Percentiles rank a stretch among this genome's conserved stretches.
Evolutionary conservation across 2,113 vertebrate genomes (phyloP).

Genomic region (Empidonax alnorum): DNA sequence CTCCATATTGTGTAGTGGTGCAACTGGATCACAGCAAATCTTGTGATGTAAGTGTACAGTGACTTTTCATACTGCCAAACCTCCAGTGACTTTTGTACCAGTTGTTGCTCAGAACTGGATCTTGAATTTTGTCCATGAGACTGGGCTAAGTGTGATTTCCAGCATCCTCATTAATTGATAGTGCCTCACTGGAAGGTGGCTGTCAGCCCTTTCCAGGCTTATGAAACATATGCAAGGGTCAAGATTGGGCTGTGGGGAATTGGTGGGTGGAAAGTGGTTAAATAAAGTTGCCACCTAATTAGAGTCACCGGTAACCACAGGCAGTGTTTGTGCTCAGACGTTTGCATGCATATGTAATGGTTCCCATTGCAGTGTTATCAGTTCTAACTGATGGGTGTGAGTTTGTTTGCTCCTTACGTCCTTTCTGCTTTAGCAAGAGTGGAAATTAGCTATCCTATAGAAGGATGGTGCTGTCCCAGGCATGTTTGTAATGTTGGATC

Average conservation of each 20-base stretch:
- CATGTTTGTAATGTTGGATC: background rate
- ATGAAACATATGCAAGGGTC: background rate
- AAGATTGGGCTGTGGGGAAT: background rate
- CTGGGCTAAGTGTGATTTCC: background rate
- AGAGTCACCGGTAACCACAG: background rate
- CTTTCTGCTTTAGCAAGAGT: background rate
- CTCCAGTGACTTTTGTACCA: background rate
- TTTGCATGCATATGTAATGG: background rate
- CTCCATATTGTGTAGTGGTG: background rate
- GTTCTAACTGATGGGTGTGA: background rate
- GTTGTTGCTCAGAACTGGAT: background rate
- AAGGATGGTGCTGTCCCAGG: background rate
- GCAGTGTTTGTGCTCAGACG: background rate
- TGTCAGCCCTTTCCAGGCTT: background rate
- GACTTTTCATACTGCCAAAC: background rate
- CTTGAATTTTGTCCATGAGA: background rate
- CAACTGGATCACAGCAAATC: background rate
- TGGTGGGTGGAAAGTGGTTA: background rate
- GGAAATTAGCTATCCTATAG: background rate
- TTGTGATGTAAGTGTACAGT: background rate
- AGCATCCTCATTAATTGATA: background rate
- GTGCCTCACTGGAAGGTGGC: background rate
- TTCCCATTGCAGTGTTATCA: background rate
- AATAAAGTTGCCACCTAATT: background rate
- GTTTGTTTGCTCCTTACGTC: background rate